Base-by-base conservation (phyloP, 2,888 invertebrate species). In the Melanchra persicariae region DNA sequence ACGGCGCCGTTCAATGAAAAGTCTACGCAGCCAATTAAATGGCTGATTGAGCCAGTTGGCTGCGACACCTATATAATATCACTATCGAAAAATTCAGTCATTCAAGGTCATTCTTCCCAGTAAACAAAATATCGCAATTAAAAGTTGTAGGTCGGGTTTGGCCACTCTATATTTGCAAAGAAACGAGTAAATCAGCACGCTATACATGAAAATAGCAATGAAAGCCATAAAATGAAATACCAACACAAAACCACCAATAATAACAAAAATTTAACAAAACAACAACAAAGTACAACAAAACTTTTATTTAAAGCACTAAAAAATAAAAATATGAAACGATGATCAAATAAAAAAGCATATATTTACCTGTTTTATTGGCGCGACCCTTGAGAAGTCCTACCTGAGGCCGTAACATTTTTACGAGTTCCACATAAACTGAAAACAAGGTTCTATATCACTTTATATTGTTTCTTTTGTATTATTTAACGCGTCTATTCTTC, bases 391-490 rank as follows among this genome's bases (percentile, higher is more conserved):
- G 88, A 86, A 84, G 76, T 86, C 88, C 90, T 93, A 93, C 92
- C 93, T 93, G 92, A 71, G 52, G 86, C 87, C 75, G 85, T 94
- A 92, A 93, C 90, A 85, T 85, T 94, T 94, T 94, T 94, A 94
- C 89, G 93, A 91, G 87, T 85, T 71, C 70, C 78, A 74, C 87
- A 89, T 92, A 92, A 93, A 90, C 85, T 85, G 83, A 87, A 88
- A 92, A 93, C 91, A 91, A 88, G 90, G 89, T 83, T 74, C 85
- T 91, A 89, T 93, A 93, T 93, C 92, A 92, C 90, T 92, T 92
- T 93, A 92, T 93, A 92, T 91, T 91, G 93, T 91, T 91, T 91
- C 94, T 92, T 94, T 94, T 94, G 95, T 94, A 94, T 93, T 93
- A 94, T 94, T 93, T 93, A 94, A 94, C 91, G 89, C 90, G 87